A percentile compares a stretch with the other conserved stretches of the same genome.
Conservation (phyloP, 2,888 invertebrate species). For the Chrysomela aeneicollis region DNA sequence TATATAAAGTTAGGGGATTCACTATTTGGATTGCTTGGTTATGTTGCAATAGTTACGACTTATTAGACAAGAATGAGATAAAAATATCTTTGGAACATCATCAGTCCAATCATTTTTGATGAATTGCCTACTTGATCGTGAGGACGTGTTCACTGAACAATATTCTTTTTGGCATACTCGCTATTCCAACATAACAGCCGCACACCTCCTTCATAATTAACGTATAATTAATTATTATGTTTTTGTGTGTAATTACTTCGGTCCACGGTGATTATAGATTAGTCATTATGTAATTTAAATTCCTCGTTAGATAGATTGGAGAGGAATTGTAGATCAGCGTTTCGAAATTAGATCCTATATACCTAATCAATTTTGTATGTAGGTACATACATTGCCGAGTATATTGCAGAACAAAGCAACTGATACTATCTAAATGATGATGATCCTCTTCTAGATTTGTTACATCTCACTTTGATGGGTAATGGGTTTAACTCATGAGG, state of each 20-base stretch:
- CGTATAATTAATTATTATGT: neutral
- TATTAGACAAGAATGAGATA: no score
- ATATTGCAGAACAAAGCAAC: neutral
- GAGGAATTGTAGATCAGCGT: neutral
- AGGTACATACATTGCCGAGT: no score
- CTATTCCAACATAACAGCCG: neutral
- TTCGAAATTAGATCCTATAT: neutral
- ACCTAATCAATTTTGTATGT: neutral
- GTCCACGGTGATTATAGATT: neutral
- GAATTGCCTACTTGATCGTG: neutral
- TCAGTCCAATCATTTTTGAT: neutral
- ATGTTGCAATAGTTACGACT: no score
- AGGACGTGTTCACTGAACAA: neutral
- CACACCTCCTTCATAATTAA: neutral
- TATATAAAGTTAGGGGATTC: no score
- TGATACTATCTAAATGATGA: neutral
- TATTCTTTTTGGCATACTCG: neutral
- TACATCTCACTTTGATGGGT: no score
- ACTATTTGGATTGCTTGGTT: no score
- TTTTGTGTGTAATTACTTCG: neutral
- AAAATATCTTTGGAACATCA: neutral
- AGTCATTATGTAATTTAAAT: slow-evolving; percentile 5
- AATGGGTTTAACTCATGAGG: no score
- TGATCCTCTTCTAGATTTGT: no score
- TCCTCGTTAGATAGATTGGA: neutral